Base-by-base conservation (phyloP, 64 coral and sea anemone species). In the Anthopleura sola region DNA sequence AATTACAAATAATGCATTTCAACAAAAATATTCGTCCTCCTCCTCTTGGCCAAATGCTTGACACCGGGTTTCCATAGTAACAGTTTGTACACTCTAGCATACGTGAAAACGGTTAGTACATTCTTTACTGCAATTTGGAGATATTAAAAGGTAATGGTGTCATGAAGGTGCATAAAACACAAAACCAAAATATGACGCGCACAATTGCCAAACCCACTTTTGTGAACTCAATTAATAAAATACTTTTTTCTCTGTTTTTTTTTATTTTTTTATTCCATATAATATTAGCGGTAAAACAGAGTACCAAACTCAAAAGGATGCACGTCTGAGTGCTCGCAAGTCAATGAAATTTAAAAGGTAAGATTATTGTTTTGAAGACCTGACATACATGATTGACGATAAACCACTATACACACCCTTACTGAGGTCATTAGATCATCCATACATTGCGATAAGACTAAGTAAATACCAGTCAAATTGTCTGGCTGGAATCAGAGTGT, bases 261-360 rank as follows among this genome's bases (percentile, higher is more conserved):
- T 62, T 26, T 62, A 8, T 26, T 3, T 62, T 11, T 23, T 62
- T 15, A n/a, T 62, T 62, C 58, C 38, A 36, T 38, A 38, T 15
- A 36, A 62, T 89, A 86, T 6, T 49, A 98, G 96, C 55, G 96
- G 96, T 26, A 87, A 92, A 92, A 98, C 96, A 31, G 92, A 98
- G 55, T 86, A 92, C 54, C 96, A 98, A 80, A 82, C 93, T n/a
- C 93, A 94, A 85, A 94, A 85, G 60, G 96, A 98, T 81, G 69
- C 92, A 36, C 87, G 93, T 37, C 86, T 90, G 57, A 98, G 92
- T 56, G 92, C 92, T 56, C 83, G 96, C 60, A 98, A 98, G 44
- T 90, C 93, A 2, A 78, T 89, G 84, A 98, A 91, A 83, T 91
- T 98, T 87, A 84, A 98, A 51, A 98, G 96, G 96, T 98, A 94